Evolutionary conservation across 2,888 invertebrate species (phyloP).

Genomic region (Diadegma fenestrale): DNA sequence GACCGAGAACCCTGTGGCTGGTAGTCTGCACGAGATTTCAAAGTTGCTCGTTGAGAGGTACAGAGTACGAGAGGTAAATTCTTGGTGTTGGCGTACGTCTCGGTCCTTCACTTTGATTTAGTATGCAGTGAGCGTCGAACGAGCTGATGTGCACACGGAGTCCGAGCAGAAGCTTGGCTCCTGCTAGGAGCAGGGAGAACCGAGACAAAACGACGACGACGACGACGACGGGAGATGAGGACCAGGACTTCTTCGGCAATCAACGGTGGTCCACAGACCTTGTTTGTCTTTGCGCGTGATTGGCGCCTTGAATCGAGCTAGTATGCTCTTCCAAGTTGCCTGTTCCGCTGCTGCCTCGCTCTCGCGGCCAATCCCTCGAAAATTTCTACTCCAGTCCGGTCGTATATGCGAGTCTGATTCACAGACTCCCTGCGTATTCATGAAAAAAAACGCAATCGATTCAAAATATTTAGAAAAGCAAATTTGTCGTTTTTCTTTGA

Average conservation of each 20-base stretch:
- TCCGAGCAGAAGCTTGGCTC: slow-evolving; percentile 55
- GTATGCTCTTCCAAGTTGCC: slow-evolving; percentile 71
- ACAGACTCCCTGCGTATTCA: not conserved
- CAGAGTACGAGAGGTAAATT: slow-evolving; percentile 44
- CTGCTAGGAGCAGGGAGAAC: slow-evolving; percentile 50
- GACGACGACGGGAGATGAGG: slow-evolving; percentile 31
- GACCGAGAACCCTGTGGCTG: slow-evolving; percentile 38
- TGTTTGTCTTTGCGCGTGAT: slow-evolving; percentile 84
- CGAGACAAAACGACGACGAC: slow-evolving; percentile 51
- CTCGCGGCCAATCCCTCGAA: slow-evolving; percentile 22
- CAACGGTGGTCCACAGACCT: slow-evolving; percentile 81
- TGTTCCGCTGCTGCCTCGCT: slow-evolving; percentile 61
- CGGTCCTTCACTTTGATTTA: slow-evolving; percentile 78
- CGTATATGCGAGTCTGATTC: not conserved
- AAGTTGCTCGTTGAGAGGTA: slow-evolving; percentile 53
- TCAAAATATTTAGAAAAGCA: not conserved
- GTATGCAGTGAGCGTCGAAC: slow-evolving; percentile 80
- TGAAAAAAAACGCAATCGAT: not conserved
- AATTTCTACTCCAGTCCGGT: not conserved
- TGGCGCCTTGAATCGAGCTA: slow-evolving; percentile 81
- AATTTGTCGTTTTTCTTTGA: not conserved
- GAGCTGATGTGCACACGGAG: slow-evolving; percentile 71
- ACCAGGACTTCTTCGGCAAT: slow-evolving; percentile 80
- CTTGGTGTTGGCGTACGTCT: slow-evolving; percentile 53
- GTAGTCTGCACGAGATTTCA: slow-evolving; percentile 55